phyloP scores from a whole-genome alignment of 2,113 vertebrate species.

The Galbula dea region DNA sequence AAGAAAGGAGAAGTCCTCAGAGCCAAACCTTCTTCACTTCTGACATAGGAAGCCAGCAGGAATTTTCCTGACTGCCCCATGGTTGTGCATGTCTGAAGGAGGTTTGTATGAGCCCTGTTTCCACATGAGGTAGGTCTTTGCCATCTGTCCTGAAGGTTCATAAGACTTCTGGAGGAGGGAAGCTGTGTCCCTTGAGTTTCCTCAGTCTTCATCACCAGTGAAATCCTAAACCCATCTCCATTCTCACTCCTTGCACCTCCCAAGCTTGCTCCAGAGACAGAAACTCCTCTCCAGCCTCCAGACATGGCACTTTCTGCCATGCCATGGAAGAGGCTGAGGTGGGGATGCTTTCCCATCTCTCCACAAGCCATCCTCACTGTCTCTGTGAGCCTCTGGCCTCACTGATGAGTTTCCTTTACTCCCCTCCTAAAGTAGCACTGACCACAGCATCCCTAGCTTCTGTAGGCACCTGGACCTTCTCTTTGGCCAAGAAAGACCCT shows the following conservation, averaged over 20 bases:
- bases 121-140: not conserved
- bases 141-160: fast-evolving
- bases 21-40: not conserved
- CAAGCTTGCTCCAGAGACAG: not conserved
- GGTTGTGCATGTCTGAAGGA: not conserved
- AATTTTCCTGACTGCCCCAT: too few species aligned
- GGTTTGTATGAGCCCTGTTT: not conserved
- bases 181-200: not conserved
- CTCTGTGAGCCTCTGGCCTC: not conserved
- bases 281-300: not conserved
- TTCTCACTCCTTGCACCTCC: not conserved
- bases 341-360: not conserved
- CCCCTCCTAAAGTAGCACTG: fast-evolving
- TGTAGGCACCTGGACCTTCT: not conserved
- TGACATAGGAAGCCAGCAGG: fast-evolving
- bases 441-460: not conserved
- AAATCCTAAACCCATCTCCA: not conserved
- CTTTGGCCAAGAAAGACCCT: not conserved
- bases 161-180: not conserved
- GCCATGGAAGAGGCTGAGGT: not conserved
- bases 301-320: not conserved
- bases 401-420: fast-evolving
- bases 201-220: not conserved
- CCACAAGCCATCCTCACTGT: not conserved
- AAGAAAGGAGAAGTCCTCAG: not conserved